Evolutionary conservation across 2,888 invertebrate genomes (phyloP).

Genomic region (Phengaris alcon): DNA sequence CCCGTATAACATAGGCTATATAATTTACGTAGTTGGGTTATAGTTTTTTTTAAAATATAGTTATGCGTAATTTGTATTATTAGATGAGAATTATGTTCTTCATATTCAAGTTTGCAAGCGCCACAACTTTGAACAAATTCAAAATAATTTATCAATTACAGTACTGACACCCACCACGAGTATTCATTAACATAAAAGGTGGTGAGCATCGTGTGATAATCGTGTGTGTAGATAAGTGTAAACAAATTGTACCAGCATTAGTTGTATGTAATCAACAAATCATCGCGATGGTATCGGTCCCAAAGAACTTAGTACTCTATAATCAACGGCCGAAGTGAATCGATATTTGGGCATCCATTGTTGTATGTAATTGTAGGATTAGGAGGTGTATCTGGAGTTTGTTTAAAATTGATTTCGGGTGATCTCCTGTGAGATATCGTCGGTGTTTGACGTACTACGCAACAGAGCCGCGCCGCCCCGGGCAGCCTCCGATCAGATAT

Average conservation of each 20-base stretch:
- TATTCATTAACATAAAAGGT: conserved; percentile 21
- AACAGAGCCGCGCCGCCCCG: conserved; percentile 41
- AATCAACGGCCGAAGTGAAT: conserved; percentile 55
- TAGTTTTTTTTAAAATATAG: too few relatives aligned
- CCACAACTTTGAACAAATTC: neutral
- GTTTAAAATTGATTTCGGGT: conserved; percentile 78
- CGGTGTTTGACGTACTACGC: conserved; percentile 33
- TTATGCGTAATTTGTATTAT: too few relatives aligned
- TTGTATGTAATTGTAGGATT: conserved; percentile 62
- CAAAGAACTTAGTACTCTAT: conserved; percentile 62
- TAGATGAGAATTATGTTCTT: too few relatives aligned
- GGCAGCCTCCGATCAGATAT: conserved; percentile 7
- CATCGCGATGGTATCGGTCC: conserved; percentile 72
- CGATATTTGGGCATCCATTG: conserved; percentile 64
- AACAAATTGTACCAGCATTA: conserved; percentile 76
- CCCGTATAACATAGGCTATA: too few relatives aligned
- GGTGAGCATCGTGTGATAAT: conserved; percentile 9
- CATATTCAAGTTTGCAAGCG: neutral
- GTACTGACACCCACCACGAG: conserved; percentile 1
- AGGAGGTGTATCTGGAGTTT: conserved; percentile 72
- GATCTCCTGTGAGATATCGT: conserved; percentile 61
- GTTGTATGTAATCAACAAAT: conserved; percentile 74
- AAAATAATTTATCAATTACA: conserved; percentile 3
- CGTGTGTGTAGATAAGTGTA: conserved; percentile 49
- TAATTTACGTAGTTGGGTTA: too few relatives aligned